Percentiles rank a stretch among this genome's conserved stretches.
Evolutionary conservation across 2,797 vertebrate species (phyloP).

Genomic region (Lagorchestes hirsutus): DNA sequence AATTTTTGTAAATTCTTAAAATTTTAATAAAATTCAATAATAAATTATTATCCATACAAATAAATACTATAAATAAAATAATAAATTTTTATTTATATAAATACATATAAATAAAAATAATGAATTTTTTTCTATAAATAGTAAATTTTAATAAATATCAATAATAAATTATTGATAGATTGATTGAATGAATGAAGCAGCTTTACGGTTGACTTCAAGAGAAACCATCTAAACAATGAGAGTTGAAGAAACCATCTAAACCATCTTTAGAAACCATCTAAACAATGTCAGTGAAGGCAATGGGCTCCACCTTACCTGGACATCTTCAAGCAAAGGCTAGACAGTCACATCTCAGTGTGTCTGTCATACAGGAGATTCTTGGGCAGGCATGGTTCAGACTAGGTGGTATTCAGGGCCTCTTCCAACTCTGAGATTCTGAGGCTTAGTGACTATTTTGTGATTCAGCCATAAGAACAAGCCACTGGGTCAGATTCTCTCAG

Average conservation of each 20-base stretch:
- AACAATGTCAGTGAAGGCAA: not conserved
- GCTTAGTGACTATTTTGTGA: not conserved
- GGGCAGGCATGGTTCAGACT: not conserved
- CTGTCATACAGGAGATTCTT: not conserved
- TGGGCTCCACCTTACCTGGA: not conserved
- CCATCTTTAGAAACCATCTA: not conserved
- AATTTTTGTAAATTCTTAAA: not conserved
- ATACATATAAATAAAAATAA: too few species aligned
- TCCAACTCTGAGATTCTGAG: not conserved
- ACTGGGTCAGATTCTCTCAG: not conserved
- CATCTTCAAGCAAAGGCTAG: not conserved
- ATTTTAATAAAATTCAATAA: too few species aligned
- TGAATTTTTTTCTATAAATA: too few species aligned
- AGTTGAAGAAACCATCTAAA: too few species aligned
- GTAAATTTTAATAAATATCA: too few species aligned
- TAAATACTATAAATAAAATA: too few species aligned
- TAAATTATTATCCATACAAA: too few species aligned
- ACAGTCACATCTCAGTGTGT: not conserved
- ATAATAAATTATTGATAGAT: not conserved
- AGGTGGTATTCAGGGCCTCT: not conserved
- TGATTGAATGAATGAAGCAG: not conserved
- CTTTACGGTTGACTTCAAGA: not conserved
- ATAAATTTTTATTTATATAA: too few species aligned
- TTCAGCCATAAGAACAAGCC: not conserved
- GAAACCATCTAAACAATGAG: not conserved